Percentiles rank a stretch among this genome's conserved stretches.
phyloP scores from a whole-genome alignment of 2,113 vertebrate species.

The Apistogramma diplotaenia region DNA sequence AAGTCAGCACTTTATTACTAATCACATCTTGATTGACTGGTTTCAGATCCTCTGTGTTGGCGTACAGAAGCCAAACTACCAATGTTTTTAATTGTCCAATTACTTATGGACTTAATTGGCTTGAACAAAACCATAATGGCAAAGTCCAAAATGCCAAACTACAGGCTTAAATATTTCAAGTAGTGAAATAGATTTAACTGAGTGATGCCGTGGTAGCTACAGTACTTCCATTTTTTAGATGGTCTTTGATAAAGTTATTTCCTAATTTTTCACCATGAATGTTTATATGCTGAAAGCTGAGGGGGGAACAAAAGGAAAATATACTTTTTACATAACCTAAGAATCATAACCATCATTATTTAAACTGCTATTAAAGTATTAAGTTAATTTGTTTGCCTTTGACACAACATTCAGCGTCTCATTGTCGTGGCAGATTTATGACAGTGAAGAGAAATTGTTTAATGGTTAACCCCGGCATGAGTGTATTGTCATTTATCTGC shows the following conservation, averaged over 20 bases:
- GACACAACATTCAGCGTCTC: neutral
- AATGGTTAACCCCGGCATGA: slow-evolving; percentile 4
- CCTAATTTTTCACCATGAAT: slow-evolving; percentile 3
- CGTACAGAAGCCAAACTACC: no score
- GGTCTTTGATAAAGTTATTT: neutral
- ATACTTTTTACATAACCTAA: slow-evolving; percentile 7
- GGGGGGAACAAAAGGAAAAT: neutral
- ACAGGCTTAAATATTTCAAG: no score
- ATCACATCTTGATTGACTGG: no score
- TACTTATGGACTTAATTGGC: no score
- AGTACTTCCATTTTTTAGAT: neutral
- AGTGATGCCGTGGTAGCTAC: neutral
- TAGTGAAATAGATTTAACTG: no score
- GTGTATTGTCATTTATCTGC: slow-evolving; percentile 20
- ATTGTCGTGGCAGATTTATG: slow-evolving; percentile 40
- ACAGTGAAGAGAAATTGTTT: slow-evolving; percentile 12
- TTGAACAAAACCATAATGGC: no score
- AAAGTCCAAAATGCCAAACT: no score
- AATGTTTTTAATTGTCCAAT: no score
- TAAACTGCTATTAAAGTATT: neutral
- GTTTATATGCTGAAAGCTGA: neutral
- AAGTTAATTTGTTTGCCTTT: neutral
- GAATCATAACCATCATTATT: neutral
- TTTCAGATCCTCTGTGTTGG: no score
- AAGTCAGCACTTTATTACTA: no score